Evolutionary conservation across 1,140 invertebrate species (phyloP), one percentile per base, ranked within the genome.

Genomic region (Drosophila biarmipes): DNA sequence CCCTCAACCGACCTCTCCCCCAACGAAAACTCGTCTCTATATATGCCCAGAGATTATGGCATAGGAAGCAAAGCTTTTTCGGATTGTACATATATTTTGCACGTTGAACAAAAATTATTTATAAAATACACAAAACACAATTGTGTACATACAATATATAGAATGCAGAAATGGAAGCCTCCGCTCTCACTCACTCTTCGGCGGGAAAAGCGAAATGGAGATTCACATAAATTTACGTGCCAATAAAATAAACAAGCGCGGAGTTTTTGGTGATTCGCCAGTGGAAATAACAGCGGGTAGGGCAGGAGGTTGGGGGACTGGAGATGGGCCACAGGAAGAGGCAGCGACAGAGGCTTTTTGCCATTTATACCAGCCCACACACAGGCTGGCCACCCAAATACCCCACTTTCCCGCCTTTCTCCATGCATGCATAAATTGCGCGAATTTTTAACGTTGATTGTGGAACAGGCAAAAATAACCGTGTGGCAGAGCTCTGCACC

Each of bases 361-460:
- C 72, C 71, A 74, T 73, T 73, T 57, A 76, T 57, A 62, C 59
- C 45, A 12, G 43, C 21, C 55, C 34, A 54, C 19, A 53, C 17
- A 53, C 53, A 53, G 43, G 54, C 24, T 24, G 24, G 24, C 24
- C 24, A 7, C 6, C 21, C 62, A 53, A 63, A 62, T 35, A 42
- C 45, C 37, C 54, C 11, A 38, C 37, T 53, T 31, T 14, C 34
- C 29, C 34, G 21, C 61, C 53, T 46, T 52, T 64, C 72, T 66
- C 68, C 74, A 81, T 86, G 82, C 82, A 86, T 86, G 81, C 81
- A 86, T 86, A 86, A 86, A 86, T 86, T 74, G 82, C 81, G 81
- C 73, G 82, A 86, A 86, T 86, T 86, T 86, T 86, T 87, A 85
- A 86, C 78, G 81, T 82, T 82, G 82, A 87, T 86, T 86, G 73